phyloP scores from a whole-genome alignment of 2,113 vertebrate genomes.

The Numida meleagris region DNA sequence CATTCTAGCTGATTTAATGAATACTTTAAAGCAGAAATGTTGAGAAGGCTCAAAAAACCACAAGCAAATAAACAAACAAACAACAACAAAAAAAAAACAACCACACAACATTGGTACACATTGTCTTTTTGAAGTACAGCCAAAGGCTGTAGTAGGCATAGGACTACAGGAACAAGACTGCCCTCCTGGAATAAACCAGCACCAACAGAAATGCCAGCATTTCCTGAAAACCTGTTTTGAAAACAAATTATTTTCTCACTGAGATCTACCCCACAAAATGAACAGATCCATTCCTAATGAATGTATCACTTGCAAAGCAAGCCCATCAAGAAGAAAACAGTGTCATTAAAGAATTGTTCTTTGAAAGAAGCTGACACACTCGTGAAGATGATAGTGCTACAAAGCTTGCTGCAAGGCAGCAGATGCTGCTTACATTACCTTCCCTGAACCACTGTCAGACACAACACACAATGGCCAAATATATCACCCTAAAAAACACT shows the following conservation, averaged over 20 bases:
- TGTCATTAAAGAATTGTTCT: not conserved
- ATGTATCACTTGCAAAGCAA: not conserved
- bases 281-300: not conserved
- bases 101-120: not conserved
- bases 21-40: conserved; percentile 40
- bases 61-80: not conserved
- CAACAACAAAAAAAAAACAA: not conserved
- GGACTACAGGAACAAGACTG: fast-evolving
- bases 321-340: not conserved
- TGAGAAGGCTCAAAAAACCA: conserved; percentile 10
- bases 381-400: not conserved
- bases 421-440: no score
- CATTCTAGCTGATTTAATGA: not conserved
- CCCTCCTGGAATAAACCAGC: not conserved
- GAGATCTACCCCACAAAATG: not conserved
- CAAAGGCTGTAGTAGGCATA: not conserved
- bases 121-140: not conserved
- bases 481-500: not conserved
- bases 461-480: not conserved
- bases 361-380: not conserved
- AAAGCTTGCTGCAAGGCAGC: no score
- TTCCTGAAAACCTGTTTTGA: not conserved
- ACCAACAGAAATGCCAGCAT: not conserved
- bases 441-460: not conserved
- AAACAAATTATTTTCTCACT: not conserved